These are phyloP conservation scores for Cherax quadricarinatus DNA, from an alignment of 1,140 invertebrate genomes.

Conservation along the genomic window DNA sequence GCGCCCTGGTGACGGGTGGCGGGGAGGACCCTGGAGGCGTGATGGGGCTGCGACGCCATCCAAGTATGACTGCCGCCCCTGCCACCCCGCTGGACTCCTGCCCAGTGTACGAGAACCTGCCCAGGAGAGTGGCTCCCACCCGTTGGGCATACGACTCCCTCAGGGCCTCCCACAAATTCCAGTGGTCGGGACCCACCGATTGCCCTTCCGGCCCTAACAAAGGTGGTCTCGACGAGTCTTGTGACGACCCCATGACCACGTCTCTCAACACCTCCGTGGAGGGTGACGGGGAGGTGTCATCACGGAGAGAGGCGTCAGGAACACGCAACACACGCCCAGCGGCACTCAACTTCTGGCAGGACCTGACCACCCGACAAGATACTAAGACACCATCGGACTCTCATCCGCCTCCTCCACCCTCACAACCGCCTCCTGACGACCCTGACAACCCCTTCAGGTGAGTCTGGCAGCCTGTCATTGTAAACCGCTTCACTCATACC, in stretches of 20 bases:
- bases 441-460: conserved; percentile 67
- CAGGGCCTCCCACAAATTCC: conserved; percentile 71
- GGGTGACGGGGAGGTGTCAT: conserved; percentile 46
- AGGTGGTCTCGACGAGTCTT: conserved; percentile 26
- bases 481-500: no score
- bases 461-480: background rate
- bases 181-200: conserved; percentile 47
- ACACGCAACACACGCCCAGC: conserved; percentile 62
- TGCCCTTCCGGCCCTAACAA: conserved; percentile 34
- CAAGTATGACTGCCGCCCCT: conserved; percentile 63
- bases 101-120: conserved; percentile 72
- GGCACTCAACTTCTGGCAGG: conserved; percentile 75
- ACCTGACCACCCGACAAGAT: conserved; percentile 30
- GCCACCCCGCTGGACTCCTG: conserved; percentile 55
- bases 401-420: background rate
- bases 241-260: conserved; percentile 51
- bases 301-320: conserved; percentile 7
- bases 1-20: conserved; percentile 27
- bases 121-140: conserved; percentile 42
- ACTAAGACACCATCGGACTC: background rate
- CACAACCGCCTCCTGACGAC: conserved; percentile 28
- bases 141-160: conserved; percentile 73
- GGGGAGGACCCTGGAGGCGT: conserved; percentile 28
- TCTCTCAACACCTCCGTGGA: conserved; percentile 66
- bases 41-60: conserved; percentile 55